Conservation (phyloP, 2,797 vertebrate species). For the Lagorchestes hirsutus region DNA sequence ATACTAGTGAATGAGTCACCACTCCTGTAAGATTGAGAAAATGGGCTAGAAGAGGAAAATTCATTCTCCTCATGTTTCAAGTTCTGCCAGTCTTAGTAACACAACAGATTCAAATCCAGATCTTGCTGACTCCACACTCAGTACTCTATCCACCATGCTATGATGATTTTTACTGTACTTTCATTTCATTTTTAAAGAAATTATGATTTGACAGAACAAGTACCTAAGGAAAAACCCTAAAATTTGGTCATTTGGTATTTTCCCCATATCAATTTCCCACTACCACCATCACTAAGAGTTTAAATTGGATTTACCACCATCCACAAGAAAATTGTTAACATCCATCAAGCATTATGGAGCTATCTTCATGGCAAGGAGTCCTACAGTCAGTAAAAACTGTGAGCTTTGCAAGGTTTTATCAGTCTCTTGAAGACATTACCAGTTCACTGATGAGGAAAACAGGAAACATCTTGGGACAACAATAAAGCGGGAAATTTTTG, state of each 20-base stretch:
- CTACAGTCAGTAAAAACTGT: background rate
- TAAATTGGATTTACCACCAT: background rate
- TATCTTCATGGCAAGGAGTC: slow-evolving; percentile 2
- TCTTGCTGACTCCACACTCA: background rate
- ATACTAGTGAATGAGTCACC: no score
- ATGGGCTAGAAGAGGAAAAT: background rate
- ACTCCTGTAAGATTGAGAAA: no score
- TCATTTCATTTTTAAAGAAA: background rate
- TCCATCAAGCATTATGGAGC: background rate
- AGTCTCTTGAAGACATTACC: background rate
- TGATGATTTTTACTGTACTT: background rate
- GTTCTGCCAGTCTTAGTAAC: background rate
- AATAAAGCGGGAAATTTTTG: background rate
- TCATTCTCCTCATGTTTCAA: background rate
- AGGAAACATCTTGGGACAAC: background rate
- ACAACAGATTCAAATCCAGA: background rate
- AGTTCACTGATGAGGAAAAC: background rate
- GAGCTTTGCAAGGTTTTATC: slow-evolving; percentile 2
- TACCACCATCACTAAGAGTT: slow-evolving; percentile 30
- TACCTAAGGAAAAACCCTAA: slow-evolving; percentile 42
- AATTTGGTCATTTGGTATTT: slow-evolving; percentile 29
- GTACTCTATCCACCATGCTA: background rate
- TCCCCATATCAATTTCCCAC: background rate
- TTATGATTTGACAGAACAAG: background rate
- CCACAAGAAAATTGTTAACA: slow-evolving; percentile 20